Evolutionary conservation across 1,140 invertebrate genomes (phyloP).

Genomic region (Drosophila albomicans): DNA sequence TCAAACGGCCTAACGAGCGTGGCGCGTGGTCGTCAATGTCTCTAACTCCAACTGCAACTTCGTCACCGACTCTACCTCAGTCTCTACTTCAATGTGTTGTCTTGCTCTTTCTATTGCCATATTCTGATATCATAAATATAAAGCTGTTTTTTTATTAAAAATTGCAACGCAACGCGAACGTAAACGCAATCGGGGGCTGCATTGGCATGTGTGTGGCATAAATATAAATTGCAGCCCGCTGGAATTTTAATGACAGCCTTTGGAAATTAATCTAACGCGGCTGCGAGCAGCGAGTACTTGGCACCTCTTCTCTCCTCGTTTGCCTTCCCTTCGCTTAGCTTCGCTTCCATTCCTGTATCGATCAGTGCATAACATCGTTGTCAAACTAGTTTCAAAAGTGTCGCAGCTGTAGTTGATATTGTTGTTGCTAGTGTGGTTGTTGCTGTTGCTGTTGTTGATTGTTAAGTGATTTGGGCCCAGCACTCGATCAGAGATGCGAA

Average conservation of each 20-base stretch:
- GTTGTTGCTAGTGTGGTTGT: slow-evolving; percentile 26
- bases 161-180: slow-evolving; percentile 48
- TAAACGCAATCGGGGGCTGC: slow-evolving; percentile 47
- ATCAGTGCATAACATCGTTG: slow-evolving; percentile 63
- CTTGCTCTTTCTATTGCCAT: slow-evolving; percentile 31
- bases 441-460: slow-evolving; percentile 63
- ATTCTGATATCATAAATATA: slow-evolving; percentile 81
- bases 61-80: slow-evolving; percentile 6
- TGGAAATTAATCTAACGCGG: slow-evolving; percentile 82
- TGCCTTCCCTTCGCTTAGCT: background rate
- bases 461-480: slow-evolving; percentile 69
- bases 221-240: slow-evolving; percentile 77
- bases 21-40: slow-evolving; percentile 67
- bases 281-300: slow-evolving; percentile 45
- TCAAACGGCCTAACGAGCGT: slow-evolving; percentile 62
- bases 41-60: background rate
- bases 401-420: slow-evolving; percentile 58
- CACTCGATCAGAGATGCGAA: slow-evolving; percentile 28
- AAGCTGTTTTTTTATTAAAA: slow-evolving; percentile 82
- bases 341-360: slow-evolving; percentile 7
- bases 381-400: slow-evolving; percentile 76
- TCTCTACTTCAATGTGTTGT: background rate
- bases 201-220: slow-evolving; percentile 78
- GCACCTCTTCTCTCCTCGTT: slow-evolving; percentile 2
- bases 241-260: slow-evolving; percentile 83